These are phyloP conservation scores for Takifugu rubripes DNA, from an alignment of 2,797 vertebrate genomes.

Conservation along the genomic window DNA sequence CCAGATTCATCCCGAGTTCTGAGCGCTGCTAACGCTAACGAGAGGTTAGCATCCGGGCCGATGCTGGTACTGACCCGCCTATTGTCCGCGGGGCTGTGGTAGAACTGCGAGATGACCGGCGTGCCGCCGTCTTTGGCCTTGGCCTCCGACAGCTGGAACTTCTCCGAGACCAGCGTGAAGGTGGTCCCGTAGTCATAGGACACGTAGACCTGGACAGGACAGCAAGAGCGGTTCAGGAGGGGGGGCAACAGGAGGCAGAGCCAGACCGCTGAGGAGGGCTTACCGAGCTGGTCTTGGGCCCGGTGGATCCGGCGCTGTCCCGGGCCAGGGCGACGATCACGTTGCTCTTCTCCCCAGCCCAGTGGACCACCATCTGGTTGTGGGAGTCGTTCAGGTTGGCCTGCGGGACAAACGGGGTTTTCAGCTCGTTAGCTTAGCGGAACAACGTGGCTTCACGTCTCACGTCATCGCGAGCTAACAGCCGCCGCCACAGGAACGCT, in stretches of 20 bases:
- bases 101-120: slow-evolving; percentile 93
- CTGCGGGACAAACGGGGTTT: slow-evolving; percentile 65
- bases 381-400: slow-evolving; percentile 95
- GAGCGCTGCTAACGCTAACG: too few relatives aligned
- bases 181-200: slow-evolving; percentile 91
- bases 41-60: too few relatives aligned
- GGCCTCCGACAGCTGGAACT: slow-evolving; percentile 73
- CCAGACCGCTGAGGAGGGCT: slow-evolving; percentile 52
- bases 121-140: slow-evolving; percentile 77
- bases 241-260: neutral
- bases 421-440: neutral
- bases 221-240: neutral
- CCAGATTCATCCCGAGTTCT: too few relatives aligned
- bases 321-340: slow-evolving; percentile 95
- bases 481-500: too few relatives aligned
- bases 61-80: slow-evolving; percentile 80
- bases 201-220: slow-evolving; percentile 83
- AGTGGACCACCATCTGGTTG: slow-evolving; percentile 99
- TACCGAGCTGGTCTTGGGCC: slow-evolving; percentile 89
- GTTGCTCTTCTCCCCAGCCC: slow-evolving; percentile 96
- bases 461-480: too few relatives aligned
- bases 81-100: slow-evolving; percentile 96
- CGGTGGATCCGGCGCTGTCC: slow-evolving; percentile 84
- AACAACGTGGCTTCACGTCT: too few relatives aligned
- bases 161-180: slow-evolving; percentile 84